Evolutionary conservation across 1,140 invertebrate species (phyloP).

Genomic region (Sycobia sp.): DNA sequence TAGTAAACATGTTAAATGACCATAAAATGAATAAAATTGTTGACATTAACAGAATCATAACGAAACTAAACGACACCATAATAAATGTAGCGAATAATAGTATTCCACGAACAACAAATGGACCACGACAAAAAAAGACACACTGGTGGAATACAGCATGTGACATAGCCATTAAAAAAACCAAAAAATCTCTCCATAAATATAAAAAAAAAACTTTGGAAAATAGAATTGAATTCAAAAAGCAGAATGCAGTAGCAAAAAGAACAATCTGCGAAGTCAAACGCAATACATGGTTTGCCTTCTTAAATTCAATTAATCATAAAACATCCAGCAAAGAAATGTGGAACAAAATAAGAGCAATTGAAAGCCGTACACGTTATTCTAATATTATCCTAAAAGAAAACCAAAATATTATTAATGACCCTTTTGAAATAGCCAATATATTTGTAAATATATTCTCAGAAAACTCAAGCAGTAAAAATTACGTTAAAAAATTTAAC

Average conservation of each 20-base stretch:
- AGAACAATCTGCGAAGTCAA: neutral
- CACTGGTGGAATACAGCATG: slow-evolving; percentile 6
- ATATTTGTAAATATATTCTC: too few species aligned
- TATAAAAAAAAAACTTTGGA: neutral
- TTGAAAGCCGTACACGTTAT: neutral
- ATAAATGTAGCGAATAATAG: neutral
- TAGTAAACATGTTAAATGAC: neutral
- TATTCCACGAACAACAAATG: neutral
- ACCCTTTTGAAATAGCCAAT: neutral
- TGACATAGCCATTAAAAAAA: neutral
- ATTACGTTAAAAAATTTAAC: too few species aligned
- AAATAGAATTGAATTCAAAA: slow-evolving; percentile 13
- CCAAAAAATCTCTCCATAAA: neutral
- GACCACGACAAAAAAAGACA: neutral
- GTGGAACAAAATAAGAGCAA: slow-evolving; percentile 7
- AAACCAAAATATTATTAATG: slow-evolving; percentile 7
- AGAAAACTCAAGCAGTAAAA: too few species aligned
- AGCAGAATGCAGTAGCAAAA: slow-evolving; percentile 5
- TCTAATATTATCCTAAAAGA: slow-evolving; percentile 13
- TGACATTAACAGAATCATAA: neutral
- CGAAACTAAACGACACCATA: neutral
- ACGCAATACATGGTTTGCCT: neutral
- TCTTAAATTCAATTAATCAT: slow-evolving; percentile 2
- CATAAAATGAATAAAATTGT: neutral
- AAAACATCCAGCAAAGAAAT: neutral